A percentile compares a stretch with the other conserved stretches of the same genome.
These are phyloP conservation scores for Oryzias woworae DNA, from an alignment of 2,113 vertebrate genomes.

Conservation along the genomic window DNA sequence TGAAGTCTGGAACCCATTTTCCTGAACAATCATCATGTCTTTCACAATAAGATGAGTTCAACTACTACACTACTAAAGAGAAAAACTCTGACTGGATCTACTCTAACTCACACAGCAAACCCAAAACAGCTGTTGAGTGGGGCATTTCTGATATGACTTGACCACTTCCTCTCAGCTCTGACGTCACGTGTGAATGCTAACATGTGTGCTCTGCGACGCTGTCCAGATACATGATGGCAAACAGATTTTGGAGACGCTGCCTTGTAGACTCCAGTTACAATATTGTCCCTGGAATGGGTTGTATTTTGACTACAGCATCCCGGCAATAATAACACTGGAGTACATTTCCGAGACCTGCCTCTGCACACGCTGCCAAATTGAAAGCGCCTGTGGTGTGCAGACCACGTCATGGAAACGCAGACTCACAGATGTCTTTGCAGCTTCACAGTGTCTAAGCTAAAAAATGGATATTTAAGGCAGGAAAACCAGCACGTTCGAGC, in stretches of 20 bases:
- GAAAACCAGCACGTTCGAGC: too few relatives aligned
- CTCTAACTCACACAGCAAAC: too few relatives aligned
- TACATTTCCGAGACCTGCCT: conserved; percentile 63
- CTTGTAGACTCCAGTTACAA: conserved; percentile 44
- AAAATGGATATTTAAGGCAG: too few relatives aligned
- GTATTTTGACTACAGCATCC: conserved; percentile 60
- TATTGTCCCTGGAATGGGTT: conserved; percentile 36
- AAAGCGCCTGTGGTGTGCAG: conserved; percentile 62
- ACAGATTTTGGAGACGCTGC: conserved; percentile 34
- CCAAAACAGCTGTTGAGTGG: too few relatives aligned
- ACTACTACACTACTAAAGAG: too few relatives aligned
- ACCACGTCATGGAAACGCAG: conserved; percentile 67
- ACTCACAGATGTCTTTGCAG: conserved; percentile 41
- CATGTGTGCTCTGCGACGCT: conserved; percentile 30
- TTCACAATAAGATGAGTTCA: too few relatives aligned
- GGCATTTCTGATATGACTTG: not conserved
- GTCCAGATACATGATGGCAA: conserved; percentile 45
- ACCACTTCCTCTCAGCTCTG: conserved; percentile 22
- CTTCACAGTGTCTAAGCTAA: conserved; percentile 16
- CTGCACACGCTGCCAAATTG: conserved; percentile 55
- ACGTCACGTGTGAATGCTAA: conserved; percentile 31
- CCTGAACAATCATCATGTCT: too few relatives aligned
- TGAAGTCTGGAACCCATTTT: too few relatives aligned
- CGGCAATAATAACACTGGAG: conserved; percentile 57
- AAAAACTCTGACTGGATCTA: too few relatives aligned